These are phyloP conservation scores for Luidia sarsii DNA, from an alignment of 53 echinoderm and acorn worm species.

Conservation along the genomic window DNA sequence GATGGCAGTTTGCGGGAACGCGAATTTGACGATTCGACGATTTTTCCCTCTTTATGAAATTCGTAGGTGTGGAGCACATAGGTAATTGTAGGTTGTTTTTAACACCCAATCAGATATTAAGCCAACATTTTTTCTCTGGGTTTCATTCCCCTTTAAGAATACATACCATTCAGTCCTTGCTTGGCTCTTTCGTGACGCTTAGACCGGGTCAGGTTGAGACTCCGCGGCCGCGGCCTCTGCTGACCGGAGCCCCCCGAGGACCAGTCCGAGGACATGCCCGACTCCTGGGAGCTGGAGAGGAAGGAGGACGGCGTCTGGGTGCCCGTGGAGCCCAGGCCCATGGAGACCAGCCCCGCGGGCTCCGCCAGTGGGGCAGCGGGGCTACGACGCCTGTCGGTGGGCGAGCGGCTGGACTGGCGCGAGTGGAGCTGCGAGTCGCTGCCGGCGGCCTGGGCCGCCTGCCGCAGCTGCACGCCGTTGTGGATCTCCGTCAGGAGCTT, in stretches of 20 bases:
- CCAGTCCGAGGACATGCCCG: constrained; percentile 50
- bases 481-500: constrained; percentile 80
- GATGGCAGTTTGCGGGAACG: too few relatives aligned
- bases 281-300: constrained; percentile 60
- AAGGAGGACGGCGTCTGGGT: constrained; percentile 40
- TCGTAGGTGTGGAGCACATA: too few relatives aligned
- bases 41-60: too few relatives aligned
- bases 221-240: constrained; percentile 63
- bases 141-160: not conserved
- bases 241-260: constrained; percentile 65
- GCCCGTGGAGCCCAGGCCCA: constrained; percentile 35
- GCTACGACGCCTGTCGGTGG: not conserved
- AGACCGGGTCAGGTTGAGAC: constrained; percentile 68
- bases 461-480: constrained; percentile 61
- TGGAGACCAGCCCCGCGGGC: not conserved
- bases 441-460: constrained; percentile 28
- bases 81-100: too few relatives aligned
- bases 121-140: too few relatives aligned
- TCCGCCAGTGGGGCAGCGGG: not conserved
- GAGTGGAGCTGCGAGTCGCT: constrained; percentile 77
- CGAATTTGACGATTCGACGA: not conserved
- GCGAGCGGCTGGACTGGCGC: not conserved
- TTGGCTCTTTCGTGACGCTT: constrained; percentile 79
- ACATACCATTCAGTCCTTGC: constrained; percentile 87
- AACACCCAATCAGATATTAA: too few relatives aligned